These are phyloP conservation scores for Mantis religiosa DNA, from an alignment of 2,888 invertebrate genomes.

Conservation along the genomic window DNA sequence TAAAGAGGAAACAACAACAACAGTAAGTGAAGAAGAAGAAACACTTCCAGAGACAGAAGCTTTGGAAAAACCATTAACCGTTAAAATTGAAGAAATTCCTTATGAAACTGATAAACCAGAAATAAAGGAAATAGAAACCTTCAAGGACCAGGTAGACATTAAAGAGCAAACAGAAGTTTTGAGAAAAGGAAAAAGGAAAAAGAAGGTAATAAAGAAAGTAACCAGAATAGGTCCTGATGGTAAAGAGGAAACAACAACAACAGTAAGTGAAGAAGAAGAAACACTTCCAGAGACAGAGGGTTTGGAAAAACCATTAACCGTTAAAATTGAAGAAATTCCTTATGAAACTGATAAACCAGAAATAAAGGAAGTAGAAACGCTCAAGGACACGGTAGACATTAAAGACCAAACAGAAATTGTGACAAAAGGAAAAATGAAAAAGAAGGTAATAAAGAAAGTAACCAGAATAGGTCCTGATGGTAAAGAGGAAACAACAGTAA, in stretches of 20 bases:
- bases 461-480: too few species aligned
- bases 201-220: constrained; percentile 22
- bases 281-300: not conserved
- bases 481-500: not conserved
- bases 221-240: not conserved
- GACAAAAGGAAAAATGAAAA: too few species aligned
- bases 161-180: not conserved
- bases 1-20: constrained; percentile 17
- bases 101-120: not conserved
- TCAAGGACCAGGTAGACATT: not conserved
- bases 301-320: not conserved
- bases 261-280: not conserved
- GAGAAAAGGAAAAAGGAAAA: constrained; percentile 2
- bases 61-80: not conserved
- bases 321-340: not conserved
- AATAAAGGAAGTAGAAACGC: too few species aligned
- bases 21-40: constrained; percentile 5
- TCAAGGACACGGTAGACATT: too few species aligned
- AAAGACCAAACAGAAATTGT: too few species aligned
- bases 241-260: constrained; percentile 14
- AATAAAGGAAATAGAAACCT: too few species aligned
- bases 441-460: too few species aligned
- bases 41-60: not conserved
- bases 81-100: not conserved
- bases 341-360: not conserved